Percentiles rank a stretch among this genome's conserved stretches.
phyloP scores from a whole-genome alignment of 2,113 vertebrate genomes.

The Tenebrosternarchus preto region DNA sequence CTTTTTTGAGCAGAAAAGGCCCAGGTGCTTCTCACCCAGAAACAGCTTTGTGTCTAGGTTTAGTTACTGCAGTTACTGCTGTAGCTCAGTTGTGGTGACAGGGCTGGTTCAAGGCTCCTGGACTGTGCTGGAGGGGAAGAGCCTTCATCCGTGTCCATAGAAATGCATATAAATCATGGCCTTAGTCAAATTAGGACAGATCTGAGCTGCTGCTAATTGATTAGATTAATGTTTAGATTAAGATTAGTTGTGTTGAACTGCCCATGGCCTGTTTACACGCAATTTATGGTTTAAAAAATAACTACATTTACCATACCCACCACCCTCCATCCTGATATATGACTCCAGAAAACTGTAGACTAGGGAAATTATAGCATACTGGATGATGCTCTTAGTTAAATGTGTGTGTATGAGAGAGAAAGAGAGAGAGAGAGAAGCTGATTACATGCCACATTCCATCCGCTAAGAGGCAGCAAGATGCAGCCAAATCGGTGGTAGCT shows the following conservation, averaged over 20 bases:
- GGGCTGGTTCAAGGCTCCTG: conserved; percentile 49
- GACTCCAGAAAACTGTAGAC: not conserved
- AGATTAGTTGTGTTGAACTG: conserved; percentile 24
- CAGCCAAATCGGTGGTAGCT: conserved; percentile 43
- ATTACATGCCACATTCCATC: conserved; percentile 65
- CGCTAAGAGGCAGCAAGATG: conserved; percentile 71
- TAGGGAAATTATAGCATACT: not conserved
- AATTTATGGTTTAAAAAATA: conserved; percentile 10
- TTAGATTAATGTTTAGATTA: conserved; percentile 21
- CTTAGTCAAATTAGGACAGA: conserved; percentile 67
- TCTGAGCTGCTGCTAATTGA: conserved; percentile 19
- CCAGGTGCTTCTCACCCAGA: conserved; percentile 12
- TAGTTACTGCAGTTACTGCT: conserved; percentile 65
- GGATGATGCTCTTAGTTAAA: not conserved
- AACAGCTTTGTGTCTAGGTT: conserved; percentile 1
- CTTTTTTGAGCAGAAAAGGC: not conserved
- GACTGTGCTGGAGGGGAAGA: conserved; percentile 55
- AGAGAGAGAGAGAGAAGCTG: conserved; percentile 5
- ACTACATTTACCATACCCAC: not conserved
- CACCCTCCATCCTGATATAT: not conserved
- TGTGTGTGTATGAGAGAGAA: conserved; percentile 38
- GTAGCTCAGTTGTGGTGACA: conserved; percentile 58
- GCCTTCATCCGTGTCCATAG: conserved; percentile 53
- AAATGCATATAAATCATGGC: conserved; percentile 71
- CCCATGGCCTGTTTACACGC: conserved; percentile 17